Evolutionary conservation across 2,113 vertebrate genomes (phyloP), one percentile per base, ranked within the genome.

Genomic region (zebrafish (Danio rerio)): DNA sequence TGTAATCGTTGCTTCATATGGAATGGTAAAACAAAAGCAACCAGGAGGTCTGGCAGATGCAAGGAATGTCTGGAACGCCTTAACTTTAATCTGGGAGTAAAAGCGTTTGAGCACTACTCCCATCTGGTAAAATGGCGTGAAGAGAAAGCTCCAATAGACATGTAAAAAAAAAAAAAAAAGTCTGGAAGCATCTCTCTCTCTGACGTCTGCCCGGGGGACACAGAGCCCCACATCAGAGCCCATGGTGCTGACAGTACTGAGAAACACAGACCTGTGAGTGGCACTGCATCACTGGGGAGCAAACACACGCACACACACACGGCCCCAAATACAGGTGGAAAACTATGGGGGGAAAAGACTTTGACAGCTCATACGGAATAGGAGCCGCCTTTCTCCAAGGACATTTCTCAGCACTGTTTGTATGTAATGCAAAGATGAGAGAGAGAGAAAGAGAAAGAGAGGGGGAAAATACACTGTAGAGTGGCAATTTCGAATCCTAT

Each of bases 251-350:
- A 92, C 90, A 90, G 89, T 85, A 87, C 84, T 78, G 74, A 78
- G 87, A 65, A 80, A 86, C 66, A 85, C 88, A 78, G 82, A 74
- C 43, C 53, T 82, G 80, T 56, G 86, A 87, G 86, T 88, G 88
- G 86, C 83, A 84, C 85, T 86, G 83, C 53, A 61, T 88, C 91
- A 89, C 86, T 65, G 74, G 88, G 84, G 89, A 89, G 73, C 40
- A 73, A 40, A 84, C 66, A 82, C 72, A 84, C 88, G 79, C 88
- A 65, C 89, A 82, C 90, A 88, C 53, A 84, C 65, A 82, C n/a
- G n/a, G n/a, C 74, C 73, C 88, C 87, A 91, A 90, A 92, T 91
- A 92, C 89, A 91, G 90, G 89, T 92, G 85, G 85, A 89, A 81
- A 91, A 87, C 49, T 77, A 76, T 78, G 79, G 73, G 55, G 55